Evolutionary conservation across 2,113 vertebrate genomes (phyloP).

Genomic region (Butorides virescens): DNA sequence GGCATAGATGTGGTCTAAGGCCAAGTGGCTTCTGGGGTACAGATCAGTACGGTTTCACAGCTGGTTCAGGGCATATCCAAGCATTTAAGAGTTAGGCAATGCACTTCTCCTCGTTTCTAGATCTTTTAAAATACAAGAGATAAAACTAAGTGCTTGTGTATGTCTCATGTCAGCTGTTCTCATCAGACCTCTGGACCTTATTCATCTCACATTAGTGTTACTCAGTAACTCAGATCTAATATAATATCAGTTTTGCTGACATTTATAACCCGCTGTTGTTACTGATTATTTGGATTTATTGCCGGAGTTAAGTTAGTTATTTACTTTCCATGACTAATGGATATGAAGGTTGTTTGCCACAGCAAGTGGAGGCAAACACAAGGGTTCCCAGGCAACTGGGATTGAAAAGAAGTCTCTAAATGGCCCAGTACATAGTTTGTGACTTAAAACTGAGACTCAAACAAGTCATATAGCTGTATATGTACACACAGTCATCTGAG

Average conservation of each 20-base stretch:
- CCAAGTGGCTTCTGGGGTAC: neutral
- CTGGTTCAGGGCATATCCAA: neutral
- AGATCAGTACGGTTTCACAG: neutral
- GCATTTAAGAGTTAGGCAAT: neutral
- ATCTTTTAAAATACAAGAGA: neutral
- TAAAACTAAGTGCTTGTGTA: neutral
- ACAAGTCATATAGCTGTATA: neutral
- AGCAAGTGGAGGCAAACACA: neutral
- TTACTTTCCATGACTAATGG: constrained; percentile 62
- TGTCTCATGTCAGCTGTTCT: constrained; percentile 24
- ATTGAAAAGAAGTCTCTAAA: neutral
- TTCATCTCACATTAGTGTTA: constrained; percentile 43
- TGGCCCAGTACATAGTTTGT: neutral
- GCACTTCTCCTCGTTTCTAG: neutral
- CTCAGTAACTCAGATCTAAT: constrained; percentile 44
- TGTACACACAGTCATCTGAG: neutral
- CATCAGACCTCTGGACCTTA: constrained; percentile 41
- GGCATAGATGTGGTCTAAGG: neutral
- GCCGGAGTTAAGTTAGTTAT: constrained; percentile 53
- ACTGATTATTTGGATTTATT: constrained; percentile 70
- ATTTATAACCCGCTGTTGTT: constrained; percentile 44
- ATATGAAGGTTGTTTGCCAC: constrained; percentile 44
- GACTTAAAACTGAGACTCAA: neutral
- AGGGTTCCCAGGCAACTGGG: constrained; percentile 35
- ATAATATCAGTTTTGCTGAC: constrained; percentile 37